Conservation (phyloP, 2,113 vertebrate species). For the Lampris megalopsis region DNA sequence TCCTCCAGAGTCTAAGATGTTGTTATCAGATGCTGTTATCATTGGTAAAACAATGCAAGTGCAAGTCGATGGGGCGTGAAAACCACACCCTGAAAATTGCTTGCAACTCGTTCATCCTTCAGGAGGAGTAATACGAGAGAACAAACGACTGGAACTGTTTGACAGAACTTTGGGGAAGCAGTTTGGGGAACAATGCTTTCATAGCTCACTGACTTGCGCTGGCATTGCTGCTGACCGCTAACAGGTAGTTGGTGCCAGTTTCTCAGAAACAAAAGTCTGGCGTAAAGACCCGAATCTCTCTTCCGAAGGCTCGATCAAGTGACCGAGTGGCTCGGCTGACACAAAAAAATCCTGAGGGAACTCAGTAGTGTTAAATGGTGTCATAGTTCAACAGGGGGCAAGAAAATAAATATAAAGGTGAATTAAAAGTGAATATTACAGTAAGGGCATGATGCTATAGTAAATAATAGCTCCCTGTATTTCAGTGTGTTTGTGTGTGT, state of each 20-base stretch:
- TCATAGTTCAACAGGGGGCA: constrained; percentile 28
- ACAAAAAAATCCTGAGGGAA: constrained; percentile 11
- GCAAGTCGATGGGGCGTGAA: constrained; percentile 41
- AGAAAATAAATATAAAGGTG: constrained; percentile 9
- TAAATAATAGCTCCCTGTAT: constrained; percentile 38
- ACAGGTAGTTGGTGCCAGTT: constrained; percentile 7
- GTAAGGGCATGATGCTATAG: constrained; percentile 3
- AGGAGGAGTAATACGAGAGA: constrained; percentile 34
- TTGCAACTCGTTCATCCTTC: constrained; percentile 18
- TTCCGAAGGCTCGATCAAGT: constrained; percentile 13
- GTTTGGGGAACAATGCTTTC: constrained; percentile 32
- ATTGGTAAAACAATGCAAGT: constrained; percentile 30
- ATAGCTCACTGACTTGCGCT: constrained; percentile 31
- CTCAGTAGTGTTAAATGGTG: constrained; percentile 40
- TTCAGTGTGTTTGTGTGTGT: constrained; percentile 8
- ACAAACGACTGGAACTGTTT: constrained; percentile 41
- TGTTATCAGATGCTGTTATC: constrained; percentile 1
- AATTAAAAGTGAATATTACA: neutral
- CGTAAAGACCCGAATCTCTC: constrained; percentile 12
- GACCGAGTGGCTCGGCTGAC: constrained; percentile 1
- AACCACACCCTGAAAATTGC: constrained; percentile 11
- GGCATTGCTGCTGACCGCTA: constrained; percentile 6
- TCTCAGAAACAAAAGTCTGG: constrained; percentile 37
- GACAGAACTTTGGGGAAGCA: constrained; percentile 18
- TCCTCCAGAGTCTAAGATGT: constrained; percentile 1